Evolutionary conservation across 2,113 vertebrate genomes (phyloP).

Genomic region (Aldabrachelys gigantea): DNA sequence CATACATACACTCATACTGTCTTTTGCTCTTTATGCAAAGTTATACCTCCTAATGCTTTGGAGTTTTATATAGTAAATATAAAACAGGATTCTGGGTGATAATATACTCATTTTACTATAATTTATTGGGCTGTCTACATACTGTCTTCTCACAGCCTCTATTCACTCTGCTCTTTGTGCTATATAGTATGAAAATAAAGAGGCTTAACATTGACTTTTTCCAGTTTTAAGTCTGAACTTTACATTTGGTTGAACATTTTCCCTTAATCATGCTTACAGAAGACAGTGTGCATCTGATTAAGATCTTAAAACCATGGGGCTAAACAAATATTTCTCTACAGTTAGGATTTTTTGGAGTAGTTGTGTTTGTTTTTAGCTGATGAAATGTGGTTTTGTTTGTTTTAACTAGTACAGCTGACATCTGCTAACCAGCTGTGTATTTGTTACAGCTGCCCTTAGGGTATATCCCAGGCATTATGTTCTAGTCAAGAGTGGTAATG

Average conservation of each 20-base stretch:
- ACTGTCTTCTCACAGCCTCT: not conserved
- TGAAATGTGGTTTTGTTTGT: not conserved
- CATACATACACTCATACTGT: no score
- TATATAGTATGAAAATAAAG: not conserved
- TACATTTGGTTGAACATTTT: not conserved
- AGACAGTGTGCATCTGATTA: rapidly evolving
- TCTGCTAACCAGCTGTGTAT: not conserved
- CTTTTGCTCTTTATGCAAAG: no score
- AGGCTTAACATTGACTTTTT: not conserved
- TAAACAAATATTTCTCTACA: rapidly evolving
- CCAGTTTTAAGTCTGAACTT: not conserved
- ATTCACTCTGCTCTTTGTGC: not conserved
- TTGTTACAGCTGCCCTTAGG: not conserved
- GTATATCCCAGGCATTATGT: not conserved
- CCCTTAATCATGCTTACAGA: not conserved
- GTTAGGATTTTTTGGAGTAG: not conserved
- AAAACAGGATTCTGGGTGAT: no score
- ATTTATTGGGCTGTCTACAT: not conserved
- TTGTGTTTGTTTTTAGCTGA: not conserved
- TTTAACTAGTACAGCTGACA: not conserved
- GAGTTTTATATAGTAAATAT: no score
- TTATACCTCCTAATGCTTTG: no score
- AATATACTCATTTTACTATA: no score
- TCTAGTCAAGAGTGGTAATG: not conserved
- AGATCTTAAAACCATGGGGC: not conserved